A percentile compares a stretch with the other conserved stretches of the same genome.
These are phyloP conservation scores for Matsumurasca onukii DNA, from an alignment of 1,140 invertebrate species.

Conservation along the genomic window DNA sequence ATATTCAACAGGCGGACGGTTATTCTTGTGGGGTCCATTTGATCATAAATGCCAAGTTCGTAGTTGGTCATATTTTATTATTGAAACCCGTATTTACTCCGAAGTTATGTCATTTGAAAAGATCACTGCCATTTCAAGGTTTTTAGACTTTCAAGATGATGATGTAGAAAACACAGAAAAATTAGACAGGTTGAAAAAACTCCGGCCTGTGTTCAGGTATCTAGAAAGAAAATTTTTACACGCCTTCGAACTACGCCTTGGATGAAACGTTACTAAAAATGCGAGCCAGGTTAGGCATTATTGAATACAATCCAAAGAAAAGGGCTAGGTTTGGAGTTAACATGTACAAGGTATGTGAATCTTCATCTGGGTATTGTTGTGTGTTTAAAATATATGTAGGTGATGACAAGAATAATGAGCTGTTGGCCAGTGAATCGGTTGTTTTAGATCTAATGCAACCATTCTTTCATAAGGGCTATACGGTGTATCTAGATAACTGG, in stretches of 20 bases:
- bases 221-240: not conserved
- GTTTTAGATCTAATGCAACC: not conserved
- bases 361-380: not conserved
- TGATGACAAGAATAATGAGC: not conserved
- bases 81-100: not conserved
- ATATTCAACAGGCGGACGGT: too few species aligned
- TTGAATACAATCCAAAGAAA: slow-evolving; percentile 21
- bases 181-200: not conserved
- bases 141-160: not conserved
- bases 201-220: not conserved
- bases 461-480: not conserved
- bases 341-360: slow-evolving; percentile 23
- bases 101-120: not conserved
- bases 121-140: not conserved
- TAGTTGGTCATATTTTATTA: too few species aligned
- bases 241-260: not conserved
- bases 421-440: not conserved
- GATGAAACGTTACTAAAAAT: slow-evolving; percentile 7
- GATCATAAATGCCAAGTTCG: too few species aligned
- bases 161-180: not conserved
- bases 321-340: slow-evolving; percentile 29
- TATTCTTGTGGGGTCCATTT: too few species aligned
- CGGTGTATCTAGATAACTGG: not conserved
- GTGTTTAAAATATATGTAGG: not conserved
- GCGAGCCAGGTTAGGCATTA: not conserved